Percentiles rank a stretch among this genome's conserved stretches.
Evolutionary conservation across 2,888 invertebrate genomes (phyloP).

Genomic region (Noctua comes): DNA sequence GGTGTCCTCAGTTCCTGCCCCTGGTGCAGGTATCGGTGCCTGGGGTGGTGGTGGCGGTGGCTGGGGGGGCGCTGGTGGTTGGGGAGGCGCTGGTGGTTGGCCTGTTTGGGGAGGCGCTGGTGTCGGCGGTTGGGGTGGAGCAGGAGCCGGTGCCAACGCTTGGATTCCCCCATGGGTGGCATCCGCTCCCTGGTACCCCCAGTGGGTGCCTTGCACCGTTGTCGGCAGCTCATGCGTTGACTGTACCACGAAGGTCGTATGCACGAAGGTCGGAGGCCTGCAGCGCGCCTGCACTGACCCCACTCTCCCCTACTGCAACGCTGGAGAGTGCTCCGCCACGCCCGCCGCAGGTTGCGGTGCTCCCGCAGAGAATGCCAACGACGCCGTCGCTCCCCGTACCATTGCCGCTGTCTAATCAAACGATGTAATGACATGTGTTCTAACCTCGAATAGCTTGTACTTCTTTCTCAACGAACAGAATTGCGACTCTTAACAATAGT

Average conservation of each 20-base stretch:
- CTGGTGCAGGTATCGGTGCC: slow-evolving; percentile 55
- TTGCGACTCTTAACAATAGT: slow-evolving; percentile 1
- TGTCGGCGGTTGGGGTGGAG: slow-evolving; percentile 55
- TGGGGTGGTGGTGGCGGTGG: slow-evolving; percentile 63
- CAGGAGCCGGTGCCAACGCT: slow-evolving; percentile 50
- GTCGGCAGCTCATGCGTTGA: slow-evolving; percentile 81
- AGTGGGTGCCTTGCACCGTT: slow-evolving; percentile 82
- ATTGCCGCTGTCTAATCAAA: slow-evolving; percentile 39
- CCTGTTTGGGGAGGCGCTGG: slow-evolving; percentile 50
- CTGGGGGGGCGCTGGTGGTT: slow-evolving; percentile 61
- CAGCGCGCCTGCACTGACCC: slow-evolving; percentile 82
- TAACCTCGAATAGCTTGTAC: slow-evolving; percentile 31
- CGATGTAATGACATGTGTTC: slow-evolving; percentile 27
- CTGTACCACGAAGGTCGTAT: slow-evolving; percentile 82
- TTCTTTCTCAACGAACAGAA: slow-evolving; percentile 39
- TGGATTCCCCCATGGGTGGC: slow-evolving; percentile 84
- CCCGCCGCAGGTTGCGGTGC: slow-evolving; percentile 79
- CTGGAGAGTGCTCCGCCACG: slow-evolving; percentile 86
- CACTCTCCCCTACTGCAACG: slow-evolving; percentile 84
- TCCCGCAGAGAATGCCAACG: slow-evolving; percentile 53
- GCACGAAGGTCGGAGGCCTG: slow-evolving; percentile 84
- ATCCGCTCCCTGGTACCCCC: slow-evolving; percentile 82
- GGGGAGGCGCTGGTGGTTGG: slow-evolving; percentile 61
- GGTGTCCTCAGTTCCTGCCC: slow-evolving; percentile 77
- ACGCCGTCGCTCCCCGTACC: slow-evolving; percentile 22